Base-by-base conservation (phyloP, 1,140 invertebrate genomes). In the Calephelis nemesis region DNA sequence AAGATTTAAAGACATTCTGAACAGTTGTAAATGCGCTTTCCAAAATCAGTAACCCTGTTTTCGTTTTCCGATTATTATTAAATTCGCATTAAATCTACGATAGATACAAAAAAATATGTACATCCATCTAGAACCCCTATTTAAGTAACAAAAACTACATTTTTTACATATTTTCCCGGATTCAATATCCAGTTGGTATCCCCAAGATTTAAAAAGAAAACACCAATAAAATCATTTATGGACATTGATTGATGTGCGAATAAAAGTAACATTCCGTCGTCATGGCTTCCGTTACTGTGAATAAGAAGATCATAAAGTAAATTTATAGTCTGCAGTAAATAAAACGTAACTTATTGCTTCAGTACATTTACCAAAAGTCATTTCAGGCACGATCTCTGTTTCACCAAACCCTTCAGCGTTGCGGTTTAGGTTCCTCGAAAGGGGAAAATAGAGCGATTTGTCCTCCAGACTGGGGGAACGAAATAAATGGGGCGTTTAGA, bases 221-320 rank as follows among this genome's bases (percentile, higher is more conserved):
- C 70, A 73, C 67, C 77, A 79, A 83, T 85, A 85, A 85, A 85
- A 78, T 66, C 75, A 78, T 82, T 85, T 85, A 82, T 82, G 66
- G 81, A 74, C 68, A 68, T 70, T 73, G 69, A 75, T 67, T 69
- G 71, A 73, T 65, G 54, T 62, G 71, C 70, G 68, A 76, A 78
- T 82, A 84, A 81, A 79, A 65, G 69, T 76, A 74, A 77, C 78
- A 80, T 76, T 79, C 75, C 78, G 47, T 58, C 30, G 30, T 58
- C 30, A 75, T 65, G 67, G 47, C 58, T 72, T 69, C 67, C 58
- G 63, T 71, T 76, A 75, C 73, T 76, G 75, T 77, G 64, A 81
- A 84, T 84, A 85, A 84, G 79, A 78, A 74, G 78, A 79, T 79
- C 76, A 82, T 86, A 84, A 86, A 85, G 69, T 74, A 79, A 84